Conservation (phyloP, 2,113 vertebrate species). For the Spilogale gracilis region DNA sequence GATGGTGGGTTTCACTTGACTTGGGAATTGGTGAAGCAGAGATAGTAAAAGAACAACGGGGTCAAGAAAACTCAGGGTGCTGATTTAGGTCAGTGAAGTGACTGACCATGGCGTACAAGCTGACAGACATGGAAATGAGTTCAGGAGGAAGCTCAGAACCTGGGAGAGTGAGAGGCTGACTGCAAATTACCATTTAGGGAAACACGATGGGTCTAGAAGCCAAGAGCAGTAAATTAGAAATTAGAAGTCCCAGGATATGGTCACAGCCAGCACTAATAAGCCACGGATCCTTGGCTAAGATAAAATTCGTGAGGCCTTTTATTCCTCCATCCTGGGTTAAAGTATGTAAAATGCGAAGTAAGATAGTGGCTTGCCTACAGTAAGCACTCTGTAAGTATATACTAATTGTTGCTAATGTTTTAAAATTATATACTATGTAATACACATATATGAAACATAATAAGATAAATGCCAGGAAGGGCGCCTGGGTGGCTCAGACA, state of each 20-base stretch:
- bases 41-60: background rate
- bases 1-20: background rate
- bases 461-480: background rate
- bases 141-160: background rate
- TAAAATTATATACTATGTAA: conserved; percentile 36
- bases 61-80: background rate
- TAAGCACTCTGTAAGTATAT: background rate
- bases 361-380: background rate
- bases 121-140: background rate
- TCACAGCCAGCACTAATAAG: background rate
- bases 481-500: background rate
- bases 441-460: background rate
- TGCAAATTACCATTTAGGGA: conserved; percentile 21
- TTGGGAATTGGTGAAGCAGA: background rate
- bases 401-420: conserved; percentile 36
- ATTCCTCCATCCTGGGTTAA: background rate
- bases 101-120: background rate
- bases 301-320: background rate
- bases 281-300: conserved; percentile 1
- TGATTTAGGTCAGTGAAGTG: background rate
- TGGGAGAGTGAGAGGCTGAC: background rate
- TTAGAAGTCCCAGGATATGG: background rate
- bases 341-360: background rate
- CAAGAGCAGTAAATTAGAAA: background rate
- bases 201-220: background rate